These are phyloP conservation scores for Macropus fuliginosus DNA, from an alignment of 2,797 vertebrate species.

Conservation along the genomic window DNA sequence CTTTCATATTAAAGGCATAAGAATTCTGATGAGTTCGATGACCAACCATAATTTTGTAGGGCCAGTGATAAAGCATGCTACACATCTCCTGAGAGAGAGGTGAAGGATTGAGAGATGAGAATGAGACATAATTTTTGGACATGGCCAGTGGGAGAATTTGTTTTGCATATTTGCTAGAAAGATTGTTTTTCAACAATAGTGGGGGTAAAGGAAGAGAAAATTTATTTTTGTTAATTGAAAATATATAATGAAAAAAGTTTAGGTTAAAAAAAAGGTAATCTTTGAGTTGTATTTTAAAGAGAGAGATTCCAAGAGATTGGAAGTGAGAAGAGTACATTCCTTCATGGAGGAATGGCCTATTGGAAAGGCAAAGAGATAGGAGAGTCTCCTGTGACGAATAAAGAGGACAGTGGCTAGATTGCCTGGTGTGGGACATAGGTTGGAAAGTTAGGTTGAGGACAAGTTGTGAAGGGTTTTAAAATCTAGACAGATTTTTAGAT, in stretches of 20 bases:
- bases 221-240: background rate
- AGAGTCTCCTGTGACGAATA: background rate
- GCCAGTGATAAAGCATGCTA: background rate
- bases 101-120: background rate
- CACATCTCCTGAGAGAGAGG: background rate
- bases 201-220: background rate
- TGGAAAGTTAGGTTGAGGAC: background rate
- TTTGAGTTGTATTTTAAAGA: background rate
- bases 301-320: background rate
- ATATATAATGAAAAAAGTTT: background rate
- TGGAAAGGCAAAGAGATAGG: background rate
- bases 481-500: background rate
- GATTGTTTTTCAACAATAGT: background rate
- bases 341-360: background rate
- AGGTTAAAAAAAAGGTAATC: background rate
- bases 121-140: background rate
- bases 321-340: background rate
- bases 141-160: background rate
- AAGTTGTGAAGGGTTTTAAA: background rate
- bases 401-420: background rate
- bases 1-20: background rate
- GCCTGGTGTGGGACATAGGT: background rate
- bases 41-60: background rate
- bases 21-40: background rate
- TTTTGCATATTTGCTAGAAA: background rate